phyloP scores from a whole-genome alignment of 2,888 invertebrate genomes.

The Leptarthrus brevirostris region DNA sequence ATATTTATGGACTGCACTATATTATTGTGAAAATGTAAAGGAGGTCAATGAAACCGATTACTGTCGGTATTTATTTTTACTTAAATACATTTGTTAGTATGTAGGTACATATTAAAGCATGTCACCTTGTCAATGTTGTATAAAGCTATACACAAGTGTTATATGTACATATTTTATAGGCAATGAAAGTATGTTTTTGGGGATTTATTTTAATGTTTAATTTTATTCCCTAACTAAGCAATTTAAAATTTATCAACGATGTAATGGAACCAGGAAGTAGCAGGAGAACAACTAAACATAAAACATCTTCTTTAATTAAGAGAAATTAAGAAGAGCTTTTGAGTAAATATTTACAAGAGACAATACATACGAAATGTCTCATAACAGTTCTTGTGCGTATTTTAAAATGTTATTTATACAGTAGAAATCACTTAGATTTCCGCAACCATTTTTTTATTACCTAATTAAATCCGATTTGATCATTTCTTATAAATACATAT shows the following conservation, averaged over 20 bases:
- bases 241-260: neutral
- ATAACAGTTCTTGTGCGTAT: slow-evolving; percentile 47
- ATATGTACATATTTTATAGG: neutral
- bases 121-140: neutral
- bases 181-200: too few relatives aligned
- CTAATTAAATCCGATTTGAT: slow-evolving; percentile 40
- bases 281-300: too few relatives aligned
- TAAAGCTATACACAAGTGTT: neutral
- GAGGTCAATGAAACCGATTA: neutral
- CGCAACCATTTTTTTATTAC: slow-evolving; percentile 25
- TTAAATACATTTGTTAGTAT: neutral
- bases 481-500: slow-evolving; percentile 38
- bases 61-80: neutral
- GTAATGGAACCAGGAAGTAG: neutral
- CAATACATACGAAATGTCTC: slow-evolving; percentile 39
- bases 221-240: neutral
- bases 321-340: slow-evolving; percentile 36
- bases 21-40: too few relatives aligned
- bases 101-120: slow-evolving; percentile 1
- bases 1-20: too few relatives aligned
- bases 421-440: slow-evolving; percentile 14
- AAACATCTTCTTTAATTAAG: too few relatives aligned
- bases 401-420: slow-evolving; percentile 38
- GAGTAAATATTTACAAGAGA: slow-evolving; percentile 15
- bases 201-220: neutral